Conservation (phyloP, 1,140 invertebrate genomes). For the Aphidius ervi region DNA sequence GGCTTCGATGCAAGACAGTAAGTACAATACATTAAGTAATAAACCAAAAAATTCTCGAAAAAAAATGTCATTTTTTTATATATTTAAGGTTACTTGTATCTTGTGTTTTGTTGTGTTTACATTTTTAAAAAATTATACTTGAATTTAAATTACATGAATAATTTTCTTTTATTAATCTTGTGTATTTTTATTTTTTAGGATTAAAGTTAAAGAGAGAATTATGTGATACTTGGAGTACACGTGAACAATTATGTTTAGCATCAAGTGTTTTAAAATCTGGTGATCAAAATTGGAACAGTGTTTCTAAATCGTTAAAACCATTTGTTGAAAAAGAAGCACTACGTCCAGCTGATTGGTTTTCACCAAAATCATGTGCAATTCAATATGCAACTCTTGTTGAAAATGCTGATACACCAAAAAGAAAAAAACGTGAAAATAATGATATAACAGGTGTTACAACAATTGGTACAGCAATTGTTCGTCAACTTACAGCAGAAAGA, state of each 20-base stretch:
- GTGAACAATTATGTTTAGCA: slow-evolving; percentile 80
- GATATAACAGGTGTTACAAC: slow-evolving; percentile 81
- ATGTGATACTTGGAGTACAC: slow-evolving; percentile 77
- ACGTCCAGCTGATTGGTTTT: slow-evolving; percentile 83
- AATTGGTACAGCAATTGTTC: slow-evolving; percentile 75
- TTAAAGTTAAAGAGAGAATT: slow-evolving; percentile 65
- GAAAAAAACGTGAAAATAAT: slow-evolving; percentile 73
- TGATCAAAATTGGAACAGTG: slow-evolving; percentile 92
- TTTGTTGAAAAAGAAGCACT: slow-evolving; percentile 64
- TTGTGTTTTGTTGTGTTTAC: slow-evolving; percentile 3
- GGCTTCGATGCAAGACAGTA: slow-evolving; percentile 39
- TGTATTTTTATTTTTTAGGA: slow-evolving; percentile 31
- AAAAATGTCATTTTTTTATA: background rate
- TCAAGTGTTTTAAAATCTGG: slow-evolving; percentile 83
- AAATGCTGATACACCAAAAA: slow-evolving; percentile 80
- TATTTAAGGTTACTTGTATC: background rate
- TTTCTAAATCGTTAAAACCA: slow-evolving; percentile 72
- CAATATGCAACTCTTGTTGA: slow-evolving; percentile 84
- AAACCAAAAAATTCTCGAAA: background rate
- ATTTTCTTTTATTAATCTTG: background rate
- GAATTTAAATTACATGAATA: slow-evolving; percentile 1
- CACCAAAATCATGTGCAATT: slow-evolving; percentile 84
- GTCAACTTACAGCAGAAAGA: slow-evolving; percentile 72
- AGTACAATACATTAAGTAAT: slow-evolving; percentile 20
- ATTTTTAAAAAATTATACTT: slow-evolving; percentile 13